phyloP scores from a whole-genome alignment of 2,888 invertebrate genomes.

The Yponomeuta malinellus region DNA sequence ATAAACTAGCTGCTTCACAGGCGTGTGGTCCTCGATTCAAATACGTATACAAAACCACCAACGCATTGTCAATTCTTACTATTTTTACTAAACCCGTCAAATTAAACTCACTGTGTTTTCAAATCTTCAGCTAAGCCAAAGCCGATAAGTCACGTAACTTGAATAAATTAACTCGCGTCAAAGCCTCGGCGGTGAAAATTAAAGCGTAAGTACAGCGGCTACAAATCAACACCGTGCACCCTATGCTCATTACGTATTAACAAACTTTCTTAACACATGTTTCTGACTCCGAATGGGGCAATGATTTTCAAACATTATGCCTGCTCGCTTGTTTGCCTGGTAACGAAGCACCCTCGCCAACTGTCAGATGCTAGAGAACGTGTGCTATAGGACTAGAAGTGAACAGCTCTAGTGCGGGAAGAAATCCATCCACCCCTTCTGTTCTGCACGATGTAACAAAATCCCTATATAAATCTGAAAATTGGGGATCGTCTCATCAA shows the following conservation, averaged over 20 bases:
- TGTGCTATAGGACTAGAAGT: not conserved
- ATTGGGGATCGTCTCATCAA: no score
- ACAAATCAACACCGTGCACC: constrained; percentile 59
- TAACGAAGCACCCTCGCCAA: constrained; percentile 17
- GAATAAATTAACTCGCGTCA: constrained; percentile 52
- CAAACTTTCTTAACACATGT: constrained; percentile 70
- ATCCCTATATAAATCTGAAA: no score
- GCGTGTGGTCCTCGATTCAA: no score
- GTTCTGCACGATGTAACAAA: no score
- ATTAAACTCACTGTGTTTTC: not conserved
- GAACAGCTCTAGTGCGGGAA: not conserved
- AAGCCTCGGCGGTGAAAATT: constrained; percentile 52
- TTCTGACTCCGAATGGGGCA: constrained; percentile 47
- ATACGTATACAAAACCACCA: no score
- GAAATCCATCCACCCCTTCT: no score
- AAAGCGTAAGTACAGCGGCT: constrained; percentile 40
- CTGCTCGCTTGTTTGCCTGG: constrained; percentile 13
- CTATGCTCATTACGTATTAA: constrained; percentile 68
- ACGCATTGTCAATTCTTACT: no score
- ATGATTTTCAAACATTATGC: constrained; percentile 36
- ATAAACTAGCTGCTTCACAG: no score
- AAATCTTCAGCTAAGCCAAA: not conserved
- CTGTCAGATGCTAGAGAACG: constrained; percentile 12
- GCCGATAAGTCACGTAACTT: constrained; percentile 38
- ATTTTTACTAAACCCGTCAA: not conserved